Conservation (phyloP, 2,113 vertebrate species). For the Nasalis larvatus region DNA sequence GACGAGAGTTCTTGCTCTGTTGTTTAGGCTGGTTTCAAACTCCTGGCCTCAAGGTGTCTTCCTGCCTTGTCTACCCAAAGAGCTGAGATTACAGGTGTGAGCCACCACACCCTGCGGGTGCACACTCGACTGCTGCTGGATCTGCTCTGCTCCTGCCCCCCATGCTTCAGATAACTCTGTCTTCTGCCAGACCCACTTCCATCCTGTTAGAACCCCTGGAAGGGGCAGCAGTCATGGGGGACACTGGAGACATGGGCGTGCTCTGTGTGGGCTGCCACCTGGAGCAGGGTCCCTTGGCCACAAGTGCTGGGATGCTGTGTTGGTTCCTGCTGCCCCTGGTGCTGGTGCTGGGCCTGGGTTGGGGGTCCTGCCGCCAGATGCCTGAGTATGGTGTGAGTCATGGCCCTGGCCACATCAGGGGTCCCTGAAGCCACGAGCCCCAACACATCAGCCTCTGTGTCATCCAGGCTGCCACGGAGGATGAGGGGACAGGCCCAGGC, state of each 20-base stretch:
- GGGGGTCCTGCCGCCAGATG: constrained; percentile 64
- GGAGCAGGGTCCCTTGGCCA: constrained; percentile 50
- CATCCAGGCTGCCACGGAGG: constrained; percentile 51
- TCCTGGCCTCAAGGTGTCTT: too few relatives aligned
- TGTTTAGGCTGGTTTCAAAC: too few relatives aligned
- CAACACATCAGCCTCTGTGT: constrained; percentile 46
- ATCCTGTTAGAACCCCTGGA: constrained; percentile 74
- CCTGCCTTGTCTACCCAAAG: too few relatives aligned
- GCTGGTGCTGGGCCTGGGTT: background rate
- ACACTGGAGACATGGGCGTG: constrained; percentile 78
- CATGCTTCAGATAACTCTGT: background rate
- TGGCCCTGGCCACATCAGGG: constrained; percentile 53
- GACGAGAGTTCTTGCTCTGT: too few relatives aligned
- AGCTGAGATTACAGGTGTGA: too few relatives aligned
- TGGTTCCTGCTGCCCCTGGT: background rate
- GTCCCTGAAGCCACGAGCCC: constrained; percentile 77
- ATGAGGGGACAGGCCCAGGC: constrained; percentile 80
- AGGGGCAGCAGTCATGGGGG: constrained; percentile 60
- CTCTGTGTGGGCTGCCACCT: constrained; percentile 71
- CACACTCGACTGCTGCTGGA: background rate
- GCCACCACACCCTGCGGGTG: too few relatives aligned
- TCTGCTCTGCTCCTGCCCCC: background rate
- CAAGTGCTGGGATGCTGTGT: background rate
- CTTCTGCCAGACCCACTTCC: background rate
- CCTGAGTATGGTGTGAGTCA: constrained; percentile 66